phyloP scores from a whole-genome alignment of 2,797 vertebrate species.

The Peromyscus attwateri region DNA sequence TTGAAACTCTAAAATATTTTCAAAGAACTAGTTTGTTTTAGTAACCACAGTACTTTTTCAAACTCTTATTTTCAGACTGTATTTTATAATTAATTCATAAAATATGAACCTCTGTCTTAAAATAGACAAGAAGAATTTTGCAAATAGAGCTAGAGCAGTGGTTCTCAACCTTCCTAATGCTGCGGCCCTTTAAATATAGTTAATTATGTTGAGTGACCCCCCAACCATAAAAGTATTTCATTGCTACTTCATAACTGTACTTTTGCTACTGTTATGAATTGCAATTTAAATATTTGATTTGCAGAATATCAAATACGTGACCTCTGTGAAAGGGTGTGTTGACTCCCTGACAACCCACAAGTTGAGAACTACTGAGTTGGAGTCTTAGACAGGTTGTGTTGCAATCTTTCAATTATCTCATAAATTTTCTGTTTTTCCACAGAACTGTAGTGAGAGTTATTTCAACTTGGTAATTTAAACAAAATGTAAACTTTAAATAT shows the following conservation, averaged over 20 bases:
- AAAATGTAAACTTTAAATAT: neutral
- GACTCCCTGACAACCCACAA: neutral
- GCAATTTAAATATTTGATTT: neutral
- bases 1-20: neutral
- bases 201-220: neutral
- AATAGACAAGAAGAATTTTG: neutral
- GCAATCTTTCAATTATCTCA: neutral
- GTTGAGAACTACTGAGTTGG: no score
- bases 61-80: neutral
- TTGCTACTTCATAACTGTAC: neutral
- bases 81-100: neutral
- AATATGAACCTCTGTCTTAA: neutral
- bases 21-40: neutral
- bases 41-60: neutral
- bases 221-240: neutral
- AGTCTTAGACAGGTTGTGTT: neutral
- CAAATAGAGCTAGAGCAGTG: neutral
- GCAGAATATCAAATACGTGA: neutral
- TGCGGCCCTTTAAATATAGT: neutral
- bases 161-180: neutral
- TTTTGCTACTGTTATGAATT: neutral
- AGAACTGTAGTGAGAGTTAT: neutral
- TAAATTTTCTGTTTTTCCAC: neutral
- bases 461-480: neutral
- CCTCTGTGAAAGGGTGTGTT: neutral